These are phyloP conservation scores for Drosophila lacicola DNA, from an alignment of 2,888 invertebrate species.

Conservation along the genomic window DNA sequence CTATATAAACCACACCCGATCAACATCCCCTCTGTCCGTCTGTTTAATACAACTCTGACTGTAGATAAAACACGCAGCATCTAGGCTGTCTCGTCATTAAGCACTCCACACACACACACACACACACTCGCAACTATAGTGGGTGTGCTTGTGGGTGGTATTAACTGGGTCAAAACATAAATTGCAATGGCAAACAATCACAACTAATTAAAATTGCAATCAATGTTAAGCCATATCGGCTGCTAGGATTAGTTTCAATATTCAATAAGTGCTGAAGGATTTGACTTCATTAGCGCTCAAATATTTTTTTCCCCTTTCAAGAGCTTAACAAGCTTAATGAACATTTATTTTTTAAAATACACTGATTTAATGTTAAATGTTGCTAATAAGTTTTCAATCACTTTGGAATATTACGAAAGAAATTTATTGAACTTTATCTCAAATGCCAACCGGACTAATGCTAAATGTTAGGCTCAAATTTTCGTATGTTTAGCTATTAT, in stretches of 20 bases:
- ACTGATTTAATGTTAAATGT: no score
- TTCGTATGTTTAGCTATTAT: no score
- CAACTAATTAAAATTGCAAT: conserved; percentile 39
- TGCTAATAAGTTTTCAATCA: no score
- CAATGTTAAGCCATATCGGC: conserved; percentile 21
- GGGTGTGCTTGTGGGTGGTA: neutral
- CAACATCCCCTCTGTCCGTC: neutral
- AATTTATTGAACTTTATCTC: no score
- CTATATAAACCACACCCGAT: no score
- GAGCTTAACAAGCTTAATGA: neutral
- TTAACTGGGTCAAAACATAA: conserved; percentile 25
- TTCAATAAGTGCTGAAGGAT: conserved; percentile 32
- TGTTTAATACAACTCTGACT: neutral
- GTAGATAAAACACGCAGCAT: conserved; percentile 5
- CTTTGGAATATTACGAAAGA: no score
- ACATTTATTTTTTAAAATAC: no score
- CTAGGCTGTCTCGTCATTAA: neutral
- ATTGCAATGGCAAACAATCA: conserved; percentile 7
- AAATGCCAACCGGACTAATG: no score
- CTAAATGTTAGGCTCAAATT: no score
- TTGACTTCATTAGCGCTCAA: neutral
- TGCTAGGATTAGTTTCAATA: conserved; percentile 11
- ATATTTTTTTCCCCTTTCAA: neutral
- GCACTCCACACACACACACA: neutral
- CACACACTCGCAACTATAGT: neutral